phyloP scores from a whole-genome alignment of 2,797 vertebrate species.

The Netta rufina region DNA sequence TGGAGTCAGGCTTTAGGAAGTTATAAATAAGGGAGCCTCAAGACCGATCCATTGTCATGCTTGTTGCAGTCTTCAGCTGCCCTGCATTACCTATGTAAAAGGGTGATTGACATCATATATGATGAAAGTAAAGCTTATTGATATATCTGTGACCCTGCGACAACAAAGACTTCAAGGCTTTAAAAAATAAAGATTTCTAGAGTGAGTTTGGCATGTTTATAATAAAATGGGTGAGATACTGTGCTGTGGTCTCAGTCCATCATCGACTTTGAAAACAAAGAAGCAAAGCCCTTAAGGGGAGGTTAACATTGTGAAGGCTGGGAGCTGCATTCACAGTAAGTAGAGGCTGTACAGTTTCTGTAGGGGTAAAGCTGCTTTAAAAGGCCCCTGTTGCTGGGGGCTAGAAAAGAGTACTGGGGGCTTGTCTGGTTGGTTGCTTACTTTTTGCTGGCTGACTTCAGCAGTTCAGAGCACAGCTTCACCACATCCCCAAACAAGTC shows the following conservation, averaged over 20 bases:
- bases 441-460: neutral
- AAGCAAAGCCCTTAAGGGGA: neutral
- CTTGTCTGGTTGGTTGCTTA: neutral
- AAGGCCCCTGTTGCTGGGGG: neutral
- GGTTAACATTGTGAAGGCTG: neutral
- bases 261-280: neutral
- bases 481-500: rapidly evolving
- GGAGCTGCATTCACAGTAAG: rapidly evolving
- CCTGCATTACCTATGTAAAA: neutral
- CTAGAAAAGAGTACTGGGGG: rapidly evolving
- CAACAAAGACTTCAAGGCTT: neutral
- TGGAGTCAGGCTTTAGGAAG: neutral
- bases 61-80: constrained; percentile 3
- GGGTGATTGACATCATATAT: neutral
- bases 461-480: neutral
- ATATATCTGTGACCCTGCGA: neutral
- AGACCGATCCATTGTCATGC: neutral
- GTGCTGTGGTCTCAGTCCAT: neutral
- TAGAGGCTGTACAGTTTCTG: neutral
- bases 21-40: neutral
- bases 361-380: neutral
- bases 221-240: neutral
- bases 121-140: neutral
- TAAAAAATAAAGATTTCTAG: neutral
- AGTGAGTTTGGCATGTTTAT: neutral